A percentile compares a stretch with the other conserved stretches of the same genome.
These are phyloP conservation scores for Dasyurus viverrinus DNA, from an alignment of 2,113 vertebrate genomes.

Conservation along the genomic window DNA sequence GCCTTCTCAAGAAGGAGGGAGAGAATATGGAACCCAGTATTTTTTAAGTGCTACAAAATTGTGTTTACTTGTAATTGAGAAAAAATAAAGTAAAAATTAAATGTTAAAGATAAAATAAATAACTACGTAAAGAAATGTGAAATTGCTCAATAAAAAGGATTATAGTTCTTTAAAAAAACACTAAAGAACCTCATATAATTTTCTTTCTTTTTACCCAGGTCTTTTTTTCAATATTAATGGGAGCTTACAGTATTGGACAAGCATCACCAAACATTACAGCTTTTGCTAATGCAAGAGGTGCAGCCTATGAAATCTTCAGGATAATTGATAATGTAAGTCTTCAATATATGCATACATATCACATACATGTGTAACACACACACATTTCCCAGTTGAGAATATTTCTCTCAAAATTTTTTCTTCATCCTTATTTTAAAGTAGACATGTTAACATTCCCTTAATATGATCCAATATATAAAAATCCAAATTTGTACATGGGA, in stretches of 20 bases:
- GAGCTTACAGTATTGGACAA: constrained; percentile 86
- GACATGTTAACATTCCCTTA: background rate
- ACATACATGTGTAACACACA: background rate
- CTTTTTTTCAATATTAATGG: constrained; percentile 86
- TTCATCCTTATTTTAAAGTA: background rate
- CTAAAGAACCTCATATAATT: background rate
- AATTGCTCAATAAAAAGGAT: background rate
- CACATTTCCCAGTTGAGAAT: background rate
- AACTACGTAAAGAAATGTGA: background rate
- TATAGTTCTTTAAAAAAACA: background rate
- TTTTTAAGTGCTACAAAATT: background rate
- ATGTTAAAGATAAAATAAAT: background rate
- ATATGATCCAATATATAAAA: background rate
- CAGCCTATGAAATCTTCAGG: constrained; percentile 88
- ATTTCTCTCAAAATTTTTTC: background rate
- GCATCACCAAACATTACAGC: constrained; percentile 87
- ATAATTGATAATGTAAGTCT: constrained; percentile 87
- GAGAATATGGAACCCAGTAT: background rate
- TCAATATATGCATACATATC: background rate
- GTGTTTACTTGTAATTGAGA: background rate
- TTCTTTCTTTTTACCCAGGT: constrained; percentile 78
- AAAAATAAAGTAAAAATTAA: background rate
- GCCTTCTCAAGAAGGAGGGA: background rate
- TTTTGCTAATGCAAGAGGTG: constrained; percentile 87
- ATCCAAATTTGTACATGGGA: background rate